Evolutionary conservation across 2,888 invertebrate species (phyloP).

Genomic region (Diadegma fenestrale): DNA sequence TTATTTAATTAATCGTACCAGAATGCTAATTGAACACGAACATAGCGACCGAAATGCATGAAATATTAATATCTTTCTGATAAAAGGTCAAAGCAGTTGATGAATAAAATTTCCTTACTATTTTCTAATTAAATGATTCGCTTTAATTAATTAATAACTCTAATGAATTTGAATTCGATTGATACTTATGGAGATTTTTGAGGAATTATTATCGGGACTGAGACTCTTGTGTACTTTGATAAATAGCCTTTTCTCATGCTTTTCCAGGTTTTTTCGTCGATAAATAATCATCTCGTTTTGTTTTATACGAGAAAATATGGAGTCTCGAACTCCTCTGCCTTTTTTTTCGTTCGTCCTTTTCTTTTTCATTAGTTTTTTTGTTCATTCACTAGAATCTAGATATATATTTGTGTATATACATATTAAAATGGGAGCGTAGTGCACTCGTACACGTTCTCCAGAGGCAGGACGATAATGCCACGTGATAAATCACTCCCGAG

Average conservation of each 20-base stretch:
- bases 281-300: slow-evolving; percentile 58
- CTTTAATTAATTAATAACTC: too few species aligned
- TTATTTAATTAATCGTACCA: too few species aligned
- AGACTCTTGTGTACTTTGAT: slow-evolving; percentile 14
- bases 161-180: neutral
- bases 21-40: too few species aligned
- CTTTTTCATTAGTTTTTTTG: slow-evolving; percentile 23
- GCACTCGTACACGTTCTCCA: slow-evolving; percentile 60
- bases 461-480: slow-evolving; percentile 59
- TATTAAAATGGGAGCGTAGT: slow-evolving; percentile 46
- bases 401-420: slow-evolving; percentile 29
- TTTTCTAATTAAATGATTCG: neutral
- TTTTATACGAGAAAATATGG: slow-evolving; percentile 63
- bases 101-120: neutral
- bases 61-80: too few species aligned
- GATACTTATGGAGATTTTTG: slow-evolving; percentile 34
- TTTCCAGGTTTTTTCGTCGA: slow-evolving; percentile 13
- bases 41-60: too few species aligned
- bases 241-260: slow-evolving; percentile 14
- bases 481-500: slow-evolving; percentile 61
- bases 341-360: slow-evolving; percentile 2
- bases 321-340: slow-evolving; percentile 30
- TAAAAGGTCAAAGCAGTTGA: too few species aligned
- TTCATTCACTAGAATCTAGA: slow-evolving; percentile 7
- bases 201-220: slow-evolving; percentile 31